Evolutionary conservation across 2,113 vertebrate species (phyloP).

Genomic region (Aphyosemion australe): DNA sequence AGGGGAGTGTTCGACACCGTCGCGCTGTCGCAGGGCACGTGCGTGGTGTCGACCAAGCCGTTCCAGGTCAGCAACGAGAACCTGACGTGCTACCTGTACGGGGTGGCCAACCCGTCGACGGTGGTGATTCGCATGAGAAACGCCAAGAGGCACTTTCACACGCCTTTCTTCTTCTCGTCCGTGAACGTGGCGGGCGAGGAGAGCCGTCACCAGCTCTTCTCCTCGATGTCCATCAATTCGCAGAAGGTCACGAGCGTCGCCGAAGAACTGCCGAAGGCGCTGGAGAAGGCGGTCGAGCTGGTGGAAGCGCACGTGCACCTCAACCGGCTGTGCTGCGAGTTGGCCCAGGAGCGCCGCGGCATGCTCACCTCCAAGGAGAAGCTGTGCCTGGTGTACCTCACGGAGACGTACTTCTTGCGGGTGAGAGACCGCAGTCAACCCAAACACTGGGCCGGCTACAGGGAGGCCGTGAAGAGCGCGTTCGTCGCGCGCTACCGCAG

Average conservation of each 20-base stretch:
- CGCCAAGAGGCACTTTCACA: conserved; percentile 2
- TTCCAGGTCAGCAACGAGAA: conserved; percentile 13
- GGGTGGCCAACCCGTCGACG: conserved; percentile 5
- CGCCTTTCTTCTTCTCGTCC: conserved; percentile 28
- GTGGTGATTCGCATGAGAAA: conserved; percentile 1
- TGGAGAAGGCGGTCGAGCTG: not conserved
- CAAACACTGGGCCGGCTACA: no score
- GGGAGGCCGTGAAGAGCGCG: no score
- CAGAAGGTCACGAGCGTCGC: not conserved
- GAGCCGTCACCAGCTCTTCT: conserved; percentile 5
- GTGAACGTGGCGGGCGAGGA: conserved; percentile 5
- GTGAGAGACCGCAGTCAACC: conserved; percentile 6
- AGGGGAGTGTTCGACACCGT: conserved; percentile 14
- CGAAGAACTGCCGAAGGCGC: not conserved
- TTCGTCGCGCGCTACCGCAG: not conserved
- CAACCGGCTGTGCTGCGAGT: conserved; percentile 25
- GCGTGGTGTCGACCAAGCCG: not conserved
- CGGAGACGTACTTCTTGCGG: not conserved
- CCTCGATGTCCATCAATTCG: conserved; percentile 31
- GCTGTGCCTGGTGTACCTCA: conserved; percentile 23
- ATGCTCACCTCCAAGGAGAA: not conserved
- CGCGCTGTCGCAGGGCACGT: not conserved
- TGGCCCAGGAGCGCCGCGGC: not conserved
- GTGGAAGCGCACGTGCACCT: conserved; percentile 11
- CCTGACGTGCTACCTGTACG: conserved; percentile 13